Evolutionary conservation across 2,888 invertebrate species (phyloP), one percentile per base, ranked within the genome.

Genomic region (Neelides folsomi): DNA sequence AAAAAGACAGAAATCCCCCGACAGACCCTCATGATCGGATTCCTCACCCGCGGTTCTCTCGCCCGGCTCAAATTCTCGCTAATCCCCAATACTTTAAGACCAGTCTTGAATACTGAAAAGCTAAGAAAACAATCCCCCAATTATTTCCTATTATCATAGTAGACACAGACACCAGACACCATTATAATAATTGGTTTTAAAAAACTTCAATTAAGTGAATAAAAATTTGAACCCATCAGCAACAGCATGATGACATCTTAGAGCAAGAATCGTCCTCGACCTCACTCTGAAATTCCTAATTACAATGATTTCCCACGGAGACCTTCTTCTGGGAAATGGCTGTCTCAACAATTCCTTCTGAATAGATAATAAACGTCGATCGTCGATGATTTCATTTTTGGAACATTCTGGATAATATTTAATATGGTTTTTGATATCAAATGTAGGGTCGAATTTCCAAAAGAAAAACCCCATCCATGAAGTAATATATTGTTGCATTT

Each of bases 281-380:
- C 49, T 44, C 27, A 56, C 6, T 20, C 18, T 48, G 1, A 51
- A 57, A 12, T 56, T 54, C 19, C 47, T 41, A 1, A 61, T 34
- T 2, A 64, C 27, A 12, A 60, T 53, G 3, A 56, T 52, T 50
- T 64, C 64, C 64, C 64, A 64, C 1, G 64, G 64, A 15, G 58
- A 54, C 18, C 49, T 45, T 34, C 52, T 49, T 2, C 45, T 48
- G 1, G 51, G 49, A 34, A 58, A 64, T 0, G 58, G 52, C 41
- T 27, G 45, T 10, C 53, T 27, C 8, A 53, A 45, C 13, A 53
- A 49, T 16, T 53, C 53, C 15, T 49, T 44, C 6, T 20, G 44
- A 5, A 53, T 13, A 1, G 49, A 18, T 1, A 35, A 9, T 39
- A 49, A 19, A 1, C 53, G 49, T 7, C 7, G 3, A 7, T 44